These are phyloP conservation scores for Drosophila ogumai DNA, from an alignment of 1,140 invertebrate species.

Conservation along the genomic window DNA sequence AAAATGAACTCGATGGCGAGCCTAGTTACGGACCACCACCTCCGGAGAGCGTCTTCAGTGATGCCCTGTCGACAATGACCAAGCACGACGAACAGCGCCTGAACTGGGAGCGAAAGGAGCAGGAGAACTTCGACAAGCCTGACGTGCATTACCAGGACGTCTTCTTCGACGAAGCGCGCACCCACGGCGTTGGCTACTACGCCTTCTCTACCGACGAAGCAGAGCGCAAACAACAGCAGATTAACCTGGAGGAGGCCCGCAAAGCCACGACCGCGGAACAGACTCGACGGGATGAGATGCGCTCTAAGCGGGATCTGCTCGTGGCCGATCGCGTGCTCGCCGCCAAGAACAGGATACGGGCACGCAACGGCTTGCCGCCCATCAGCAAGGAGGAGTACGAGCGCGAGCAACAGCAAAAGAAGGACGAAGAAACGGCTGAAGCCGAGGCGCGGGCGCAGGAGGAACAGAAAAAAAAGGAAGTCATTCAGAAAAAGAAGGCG, in stretches of 20 bases:
- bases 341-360: constrained; percentile 91
- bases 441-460: constrained; percentile 85
- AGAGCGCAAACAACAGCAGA: constrained; percentile 91
- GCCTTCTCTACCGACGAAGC: constrained; percentile 94
- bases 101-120: constrained; percentile 89
- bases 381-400: constrained; percentile 71
- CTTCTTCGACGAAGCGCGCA: constrained; percentile 94
- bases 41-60: constrained; percentile 65
- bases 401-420: constrained; percentile 38
- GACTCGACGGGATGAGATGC: constrained; percentile 87
- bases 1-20: constrained; percentile 25
- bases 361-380: constrained; percentile 90
- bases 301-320: constrained; percentile 89
- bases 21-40: constrained; percentile 49
- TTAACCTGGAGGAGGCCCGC: constrained; percentile 89
- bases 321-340: constrained; percentile 91
- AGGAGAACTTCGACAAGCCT: constrained; percentile 86
- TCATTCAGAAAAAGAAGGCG: constrained; percentile 73
- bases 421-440: constrained; percentile 84
- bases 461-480: constrained; percentile 83
- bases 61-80: constrained; percentile 76
- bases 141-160: constrained; percentile 96
- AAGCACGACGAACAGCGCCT: constrained; percentile 86
- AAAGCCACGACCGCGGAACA: constrained; percentile 90
- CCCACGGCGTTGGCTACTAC: constrained; percentile 95